phyloP scores from a whole-genome alignment of 92 coral and sea anemone genomes.

The Parazoanthus darwini region DNA sequence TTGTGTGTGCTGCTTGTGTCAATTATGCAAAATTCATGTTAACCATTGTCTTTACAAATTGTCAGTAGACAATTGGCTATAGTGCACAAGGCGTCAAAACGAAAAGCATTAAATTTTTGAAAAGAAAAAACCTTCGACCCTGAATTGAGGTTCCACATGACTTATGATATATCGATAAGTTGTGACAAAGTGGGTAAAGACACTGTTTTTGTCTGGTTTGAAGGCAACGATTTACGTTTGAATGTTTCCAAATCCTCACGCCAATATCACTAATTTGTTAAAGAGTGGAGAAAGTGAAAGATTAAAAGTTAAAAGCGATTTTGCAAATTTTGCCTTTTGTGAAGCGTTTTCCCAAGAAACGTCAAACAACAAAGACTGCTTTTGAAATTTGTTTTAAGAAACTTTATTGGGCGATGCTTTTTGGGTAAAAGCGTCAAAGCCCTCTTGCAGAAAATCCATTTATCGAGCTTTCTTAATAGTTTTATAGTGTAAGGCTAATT shows the following conservation, averaged over 20 bases:
- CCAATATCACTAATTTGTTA: slow-evolving; percentile 25
- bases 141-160: slow-evolving; percentile 5
- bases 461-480: slow-evolving; percentile 15
- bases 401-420: neutral
- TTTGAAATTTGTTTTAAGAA: neutral
- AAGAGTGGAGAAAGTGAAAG: neutral
- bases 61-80: neutral
- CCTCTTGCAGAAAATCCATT: neutral
- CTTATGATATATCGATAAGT: neutral
- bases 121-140: slow-evolving; percentile 1
- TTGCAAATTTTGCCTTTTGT: slow-evolving; percentile 10
- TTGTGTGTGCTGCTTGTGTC: neutral
- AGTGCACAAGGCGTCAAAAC: slow-evolving; percentile 21
- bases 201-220: neutral
- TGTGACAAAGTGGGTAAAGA: neutral
- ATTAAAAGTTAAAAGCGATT: neutral
- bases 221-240: slow-evolving; percentile 11
- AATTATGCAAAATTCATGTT: slow-evolving; percentile 56
- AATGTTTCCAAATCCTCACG: slow-evolving; percentile 24
- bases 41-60: slow-evolving; percentile 52
- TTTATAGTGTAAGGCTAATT: slow-evolving; percentile 4
- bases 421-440: neutral
- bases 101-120: slow-evolving; percentile 8
- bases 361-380: neutral
- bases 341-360: neutral